These are phyloP conservation scores for Achroia grisella DNA, from an alignment of 1,140 invertebrate species.

Conservation along the genomic window DNA sequence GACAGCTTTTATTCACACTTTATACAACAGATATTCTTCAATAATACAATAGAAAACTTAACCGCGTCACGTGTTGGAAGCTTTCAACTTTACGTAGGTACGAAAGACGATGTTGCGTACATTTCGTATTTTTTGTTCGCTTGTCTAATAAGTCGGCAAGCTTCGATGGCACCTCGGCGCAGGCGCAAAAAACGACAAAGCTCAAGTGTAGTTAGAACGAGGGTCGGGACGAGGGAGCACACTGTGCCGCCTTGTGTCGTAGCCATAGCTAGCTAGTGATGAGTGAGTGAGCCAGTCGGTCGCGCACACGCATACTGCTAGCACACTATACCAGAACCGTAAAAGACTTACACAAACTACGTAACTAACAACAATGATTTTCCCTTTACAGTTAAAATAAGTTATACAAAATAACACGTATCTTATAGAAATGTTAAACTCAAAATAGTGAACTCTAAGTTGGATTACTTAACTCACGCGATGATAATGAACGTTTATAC, in stretches of 20 bases:
- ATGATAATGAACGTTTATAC: constrained; percentile 22
- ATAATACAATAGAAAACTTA: constrained; percentile 45
- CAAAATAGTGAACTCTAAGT: constrained; percentile 6
- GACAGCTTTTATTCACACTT: constrained; percentile 62
- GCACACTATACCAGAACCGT: constrained; percentile 3
- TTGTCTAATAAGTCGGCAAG: constrained; percentile 64
- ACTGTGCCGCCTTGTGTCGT: constrained; percentile 1
- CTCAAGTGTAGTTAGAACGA: constrained; percentile 30
- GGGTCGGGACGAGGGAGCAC: constrained; percentile 34
- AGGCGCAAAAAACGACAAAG: constrained; percentile 66
- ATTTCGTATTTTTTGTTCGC: constrained; percentile 49
- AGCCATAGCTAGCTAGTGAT: neutral
- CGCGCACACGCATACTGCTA: constrained; percentile 21
- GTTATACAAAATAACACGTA: neutral
- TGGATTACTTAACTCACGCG: constrained; percentile 4
- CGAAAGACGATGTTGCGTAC: constrained; percentile 11
- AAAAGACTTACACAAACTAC: neutral
- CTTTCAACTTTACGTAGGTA: constrained; percentile 6
- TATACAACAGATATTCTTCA: constrained; percentile 47
- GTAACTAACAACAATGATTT: constrained; percentile 7
- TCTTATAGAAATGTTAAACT: constrained; percentile 7
- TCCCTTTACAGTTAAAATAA: constrained; percentile 17
- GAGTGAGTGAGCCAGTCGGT: constrained; percentile 30
- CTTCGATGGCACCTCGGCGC: constrained; percentile 64
- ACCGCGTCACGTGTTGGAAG: constrained; percentile 51